A percentile compares a stretch with the other conserved stretches of the same genome.
Evolutionary conservation across 2,113 vertebrate species (phyloP).

Genomic region (Carollia perspicillata): DNA sequence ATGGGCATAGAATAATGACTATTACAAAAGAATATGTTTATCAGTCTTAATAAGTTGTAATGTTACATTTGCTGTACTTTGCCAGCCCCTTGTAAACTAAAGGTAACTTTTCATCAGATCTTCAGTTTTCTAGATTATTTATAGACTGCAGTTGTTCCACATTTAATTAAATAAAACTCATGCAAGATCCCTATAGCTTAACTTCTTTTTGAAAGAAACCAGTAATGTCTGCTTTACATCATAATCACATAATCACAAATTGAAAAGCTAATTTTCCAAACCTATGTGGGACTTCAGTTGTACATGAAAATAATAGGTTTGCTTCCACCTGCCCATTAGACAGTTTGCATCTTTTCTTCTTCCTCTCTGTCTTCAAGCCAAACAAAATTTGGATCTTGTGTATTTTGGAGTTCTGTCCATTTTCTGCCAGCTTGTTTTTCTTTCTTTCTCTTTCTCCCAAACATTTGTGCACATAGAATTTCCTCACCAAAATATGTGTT

Average conservation of each 20-base stretch:
- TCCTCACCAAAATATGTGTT: conserved; percentile 19
- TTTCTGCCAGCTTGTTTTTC: neutral
- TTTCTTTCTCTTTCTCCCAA: neutral
- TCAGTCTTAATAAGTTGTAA: neutral
- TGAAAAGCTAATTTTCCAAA: conserved; percentile 13
- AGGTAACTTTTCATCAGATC: neutral
- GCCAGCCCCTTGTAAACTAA: neutral
- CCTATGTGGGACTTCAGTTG: neutral
- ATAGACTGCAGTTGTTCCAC: neutral
- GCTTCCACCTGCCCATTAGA: neutral
- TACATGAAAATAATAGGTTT: conserved; percentile 7
- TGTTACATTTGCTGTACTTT: neutral
- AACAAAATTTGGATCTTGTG: neutral
- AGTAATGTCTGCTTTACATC: neutral
- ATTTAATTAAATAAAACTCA: conserved; percentile 28
- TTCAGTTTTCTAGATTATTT: neutral
- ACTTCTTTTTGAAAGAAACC: conserved; percentile 9
- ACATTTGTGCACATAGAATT: neutral
- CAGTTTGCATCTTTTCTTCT: neutral
- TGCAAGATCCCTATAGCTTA: neutral
- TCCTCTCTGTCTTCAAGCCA: neutral
- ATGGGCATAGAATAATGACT: neutral
- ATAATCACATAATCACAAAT: neutral
- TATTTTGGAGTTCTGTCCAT: conserved; percentile 6
- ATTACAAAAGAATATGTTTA: neutral